Percentiles rank a stretch among this genome's conserved stretches.
phyloP scores from a whole-genome alignment of 2,113 vertebrate species.

The Catharus fuscescens region DNA sequence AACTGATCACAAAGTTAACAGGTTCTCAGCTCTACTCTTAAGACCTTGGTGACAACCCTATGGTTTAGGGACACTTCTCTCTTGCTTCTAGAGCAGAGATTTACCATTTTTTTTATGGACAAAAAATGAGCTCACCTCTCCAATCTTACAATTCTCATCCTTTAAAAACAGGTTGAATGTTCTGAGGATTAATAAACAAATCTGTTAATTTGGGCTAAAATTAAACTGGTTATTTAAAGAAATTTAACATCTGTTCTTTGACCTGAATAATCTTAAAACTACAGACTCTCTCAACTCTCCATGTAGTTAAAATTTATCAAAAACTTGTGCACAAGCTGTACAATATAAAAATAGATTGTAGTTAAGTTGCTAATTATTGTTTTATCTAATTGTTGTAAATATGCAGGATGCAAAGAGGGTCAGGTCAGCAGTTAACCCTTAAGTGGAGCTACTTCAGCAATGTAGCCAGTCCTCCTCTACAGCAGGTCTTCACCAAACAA shows the following conservation, averaged over 20 bases:
- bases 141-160: not conserved
- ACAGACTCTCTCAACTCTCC: not conserved
- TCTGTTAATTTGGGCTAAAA: constrained; percentile 34
- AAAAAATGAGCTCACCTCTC: not conserved
- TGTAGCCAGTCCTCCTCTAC: not conserved
- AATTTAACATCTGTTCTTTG: constrained; percentile 44
- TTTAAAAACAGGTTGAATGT: not conserved
- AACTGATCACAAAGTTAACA: not conserved
- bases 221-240: constrained; percentile 32
- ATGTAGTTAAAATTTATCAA: constrained; percentile 8
- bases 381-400: constrained; percentile 18
- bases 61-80: not conserved
- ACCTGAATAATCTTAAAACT: constrained; percentile 32
- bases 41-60: not conserved
- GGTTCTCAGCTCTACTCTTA: not conserved
- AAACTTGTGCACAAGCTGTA: not conserved
- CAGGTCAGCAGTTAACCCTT: not conserved
- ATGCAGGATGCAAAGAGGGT: not conserved
- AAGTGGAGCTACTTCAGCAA: not conserved
- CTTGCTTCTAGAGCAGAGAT: not conserved
- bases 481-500: not conserved
- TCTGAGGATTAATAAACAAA: constrained; percentile 32
- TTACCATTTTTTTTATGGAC: not conserved
- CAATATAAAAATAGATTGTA: not conserved
- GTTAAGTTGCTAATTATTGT: constrained; percentile 23